Evolutionary conservation across 2,113 vertebrate genomes (phyloP).

Genomic region (Melanotaenia duboulayi): DNA sequence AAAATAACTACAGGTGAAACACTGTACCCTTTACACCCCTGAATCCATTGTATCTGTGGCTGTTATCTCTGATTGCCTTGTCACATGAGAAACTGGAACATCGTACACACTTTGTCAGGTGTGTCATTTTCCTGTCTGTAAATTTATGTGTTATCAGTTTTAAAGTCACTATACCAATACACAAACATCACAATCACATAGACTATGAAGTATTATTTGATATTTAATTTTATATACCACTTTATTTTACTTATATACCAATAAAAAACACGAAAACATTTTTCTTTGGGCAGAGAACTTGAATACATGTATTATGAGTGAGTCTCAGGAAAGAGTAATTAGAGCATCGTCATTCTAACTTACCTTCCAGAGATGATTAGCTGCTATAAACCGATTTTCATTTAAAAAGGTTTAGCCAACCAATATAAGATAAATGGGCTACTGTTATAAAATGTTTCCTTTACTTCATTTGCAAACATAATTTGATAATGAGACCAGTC

Average conservation of each 20-base stretch:
- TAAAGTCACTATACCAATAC: conserved; percentile 26
- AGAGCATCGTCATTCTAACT: conserved; percentile 17
- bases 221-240: neutral
- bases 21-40: neutral
- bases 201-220: conserved; percentile 7
- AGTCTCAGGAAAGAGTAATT: conserved; percentile 24
- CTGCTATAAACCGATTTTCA: conserved; percentile 30
- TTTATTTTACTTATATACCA: neutral
- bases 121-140: neutral
- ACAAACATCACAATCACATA: conserved; percentile 17
- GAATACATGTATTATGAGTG: conserved; percentile 14
- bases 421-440: conserved; percentile 51
- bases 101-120: neutral
- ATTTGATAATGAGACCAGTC: conserved; percentile 56
- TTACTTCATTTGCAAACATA: conserved; percentile 50
- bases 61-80: neutral
- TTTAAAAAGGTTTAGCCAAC: conserved; percentile 31
- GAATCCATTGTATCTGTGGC: neutral
- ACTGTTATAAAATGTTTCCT: conserved; percentile 58
- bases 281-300: neutral
- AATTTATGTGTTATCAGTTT: conserved; percentile 7
- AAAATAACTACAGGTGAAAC: neutral
- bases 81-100: neutral
- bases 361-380: conserved; percentile 36
- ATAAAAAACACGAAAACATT: neutral